phyloP scores from a whole-genome alignment of 2,888 invertebrate species.

The Rhagonycha lutea region DNA sequence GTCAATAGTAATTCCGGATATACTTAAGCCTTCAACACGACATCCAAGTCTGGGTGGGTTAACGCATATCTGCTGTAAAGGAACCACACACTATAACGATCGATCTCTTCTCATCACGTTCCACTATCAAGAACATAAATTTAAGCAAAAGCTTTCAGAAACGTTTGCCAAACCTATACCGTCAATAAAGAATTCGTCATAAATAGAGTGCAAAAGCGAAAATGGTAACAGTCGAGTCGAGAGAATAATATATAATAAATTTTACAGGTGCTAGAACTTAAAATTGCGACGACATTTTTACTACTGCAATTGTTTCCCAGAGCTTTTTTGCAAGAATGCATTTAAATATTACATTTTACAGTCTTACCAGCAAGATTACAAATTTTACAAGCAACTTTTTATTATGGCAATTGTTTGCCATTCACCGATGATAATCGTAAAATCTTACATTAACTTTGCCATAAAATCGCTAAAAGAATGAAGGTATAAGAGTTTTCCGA shows the following conservation, averaged over 20 bases:
- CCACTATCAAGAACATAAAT: constrained; percentile 14
- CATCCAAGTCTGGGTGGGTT: constrained; percentile 9
- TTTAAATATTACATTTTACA: background rate
- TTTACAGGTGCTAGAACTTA: constrained; percentile 8
- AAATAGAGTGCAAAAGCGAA: constrained; percentile 19
- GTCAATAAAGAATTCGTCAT: constrained; percentile 24
- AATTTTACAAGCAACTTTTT: background rate
- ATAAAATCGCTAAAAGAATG: background rate
- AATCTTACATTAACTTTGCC: background rate
- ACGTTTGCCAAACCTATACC: constrained; percentile 15
- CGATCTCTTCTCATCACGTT: constrained; percentile 4
- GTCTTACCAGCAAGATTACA: background rate
- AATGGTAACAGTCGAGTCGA: constrained; percentile 17
- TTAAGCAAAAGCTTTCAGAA: constrained; percentile 8
- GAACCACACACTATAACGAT: constrained; percentile 18
- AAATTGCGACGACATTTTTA: constrained; percentile 13
- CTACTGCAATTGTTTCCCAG: background rate
- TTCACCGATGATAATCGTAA: background rate
- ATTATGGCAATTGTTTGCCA: background rate
- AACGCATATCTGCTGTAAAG: constrained; percentile 22
- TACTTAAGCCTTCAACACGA: background rate
- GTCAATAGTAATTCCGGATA: constrained; percentile 26
- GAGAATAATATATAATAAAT: constrained; percentile 16
- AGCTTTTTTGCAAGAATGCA: background rate
- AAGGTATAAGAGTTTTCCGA: background rate